phyloP scores from a whole-genome alignment of 1,140 invertebrate species.

The Acromyrmex charruanus region DNA sequence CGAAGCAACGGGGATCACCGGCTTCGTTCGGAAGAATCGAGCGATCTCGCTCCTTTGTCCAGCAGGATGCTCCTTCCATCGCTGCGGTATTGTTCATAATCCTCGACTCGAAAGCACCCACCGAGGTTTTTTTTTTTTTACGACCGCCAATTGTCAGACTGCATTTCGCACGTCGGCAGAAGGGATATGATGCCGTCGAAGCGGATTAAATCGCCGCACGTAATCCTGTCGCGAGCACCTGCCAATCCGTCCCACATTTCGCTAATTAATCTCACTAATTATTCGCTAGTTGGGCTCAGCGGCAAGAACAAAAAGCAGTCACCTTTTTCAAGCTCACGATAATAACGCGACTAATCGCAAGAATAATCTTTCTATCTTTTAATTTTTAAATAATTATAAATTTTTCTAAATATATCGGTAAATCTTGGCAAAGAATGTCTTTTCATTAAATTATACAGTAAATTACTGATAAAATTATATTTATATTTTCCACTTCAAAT shows the following conservation, averaged over 20 bases:
- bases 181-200: neutral
- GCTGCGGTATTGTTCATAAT: constrained; percentile 59
- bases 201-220: constrained; percentile 49
- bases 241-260: constrained; percentile 49
- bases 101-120: constrained; percentile 35
- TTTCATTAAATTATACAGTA: neutral
- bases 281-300: constrained; percentile 35
- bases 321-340: constrained; percentile 5
- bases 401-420: neutral
- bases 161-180: constrained; percentile 30
- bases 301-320: neutral
- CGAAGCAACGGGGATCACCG: constrained; percentile 57
- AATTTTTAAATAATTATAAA: constrained; percentile 33
- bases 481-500: neutral
- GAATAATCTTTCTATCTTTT: constrained; percentile 7
- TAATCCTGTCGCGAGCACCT: constrained; percentile 43
- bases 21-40: constrained; percentile 45
- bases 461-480: neutral
- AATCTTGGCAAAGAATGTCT: neutral
- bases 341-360: neutral
- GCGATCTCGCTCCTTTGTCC: constrained; percentile 53
- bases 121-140: constrained; percentile 54
- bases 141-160: constrained; percentile 43
- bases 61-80: constrained; percentile 50
- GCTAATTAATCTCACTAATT: constrained; percentile 58